Base-by-base conservation (phyloP, 1,140 invertebrate species). In the Parasteatoda tepidariorum region DNA sequence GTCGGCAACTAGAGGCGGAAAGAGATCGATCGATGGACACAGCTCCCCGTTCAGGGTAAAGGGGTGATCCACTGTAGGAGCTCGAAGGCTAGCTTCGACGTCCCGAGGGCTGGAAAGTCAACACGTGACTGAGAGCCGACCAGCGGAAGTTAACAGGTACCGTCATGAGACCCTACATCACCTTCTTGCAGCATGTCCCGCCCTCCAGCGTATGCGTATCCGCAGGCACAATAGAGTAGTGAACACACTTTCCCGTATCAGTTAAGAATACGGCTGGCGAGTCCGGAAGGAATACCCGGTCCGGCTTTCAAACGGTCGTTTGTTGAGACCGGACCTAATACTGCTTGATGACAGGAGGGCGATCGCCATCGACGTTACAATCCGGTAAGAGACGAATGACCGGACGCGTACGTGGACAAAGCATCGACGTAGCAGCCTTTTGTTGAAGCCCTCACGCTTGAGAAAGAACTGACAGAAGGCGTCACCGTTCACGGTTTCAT, bases 161-260 rank as follows among this genome's bases (percentile, higher is more conserved):
- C 62, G 28, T 0, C 26, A 30, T 15, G 62, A 64, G 31, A 4
- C 2, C 22, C 26, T 62, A 24, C 22, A 26, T 3, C 59, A 62
- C 15, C 59, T 62, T 24, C 11, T 30, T 13, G 7, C 88, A n/a
- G 87, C 89, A 88, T 88, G 89, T 87, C 87, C 87, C 86, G 90
- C 88, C 88, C 89, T 90, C 88, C 89, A 87, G 88, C 88, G 87
- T 87, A 88, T 89, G 86, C 88, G 89, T 89, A 87, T 89, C 90
- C 89, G 89, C 89, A 90, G 89, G 87, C 89, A 90, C 90, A 89
- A 89, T 86, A 88, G 88, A 86, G 88, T 15, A 5, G 93, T 93
- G 92, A 92, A 92, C 93, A 93, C 93, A 91, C 92, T 91, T 92
- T 91, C 90, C 90, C 91, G 90, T 92, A 89, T 92, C 92, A 92